A percentile compares a stretch with the other conserved stretches of the same genome.
phyloP scores from a whole-genome alignment of 2,797 vertebrate species.

The Propithecus perrieri region DNA sequence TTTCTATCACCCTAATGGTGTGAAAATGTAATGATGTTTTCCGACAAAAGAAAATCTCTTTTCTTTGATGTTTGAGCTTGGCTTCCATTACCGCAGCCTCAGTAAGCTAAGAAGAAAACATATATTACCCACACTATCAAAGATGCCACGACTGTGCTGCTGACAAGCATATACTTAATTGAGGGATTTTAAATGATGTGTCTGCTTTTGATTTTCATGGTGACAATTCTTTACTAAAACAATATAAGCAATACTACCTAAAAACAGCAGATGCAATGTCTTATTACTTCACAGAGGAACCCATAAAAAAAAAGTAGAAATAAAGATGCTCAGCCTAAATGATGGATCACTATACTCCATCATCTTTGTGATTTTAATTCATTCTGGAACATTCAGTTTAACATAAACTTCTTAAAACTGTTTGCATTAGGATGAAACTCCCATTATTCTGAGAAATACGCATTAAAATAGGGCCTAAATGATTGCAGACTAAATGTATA shows the following conservation, averaged over 20 bases:
- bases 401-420: conserved; percentile 28
- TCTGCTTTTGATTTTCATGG: conserved; percentile 59
- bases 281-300: conserved; percentile 53
- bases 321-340: conserved; percentile 4
- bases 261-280: conserved; percentile 57
- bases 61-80: conserved; percentile 75
- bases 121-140: conserved; percentile 69
- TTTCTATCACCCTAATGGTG: conserved; percentile 76
- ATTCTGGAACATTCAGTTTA: conserved; percentile 17
- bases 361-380: conserved; percentile 41
- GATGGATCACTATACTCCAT: background rate
- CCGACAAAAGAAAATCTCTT: conserved; percentile 74
- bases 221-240: conserved; percentile 28
- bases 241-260: conserved; percentile 52
- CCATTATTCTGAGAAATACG: conserved; percentile 43
- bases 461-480: conserved; percentile 40
- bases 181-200: conserved; percentile 62
- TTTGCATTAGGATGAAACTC: background rate
- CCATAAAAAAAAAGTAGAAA: conserved; percentile 26
- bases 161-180: conserved; percentile 73
- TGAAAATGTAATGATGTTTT: conserved; percentile 81
- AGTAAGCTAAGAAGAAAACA: conserved; percentile 62
- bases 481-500: background rate
- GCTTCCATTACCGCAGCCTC: conserved; percentile 67
- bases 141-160: conserved; percentile 32